These are phyloP conservation scores for Chironomus tentans DNA, from an alignment of 2,888 invertebrate species.

Conservation along the genomic window DNA sequence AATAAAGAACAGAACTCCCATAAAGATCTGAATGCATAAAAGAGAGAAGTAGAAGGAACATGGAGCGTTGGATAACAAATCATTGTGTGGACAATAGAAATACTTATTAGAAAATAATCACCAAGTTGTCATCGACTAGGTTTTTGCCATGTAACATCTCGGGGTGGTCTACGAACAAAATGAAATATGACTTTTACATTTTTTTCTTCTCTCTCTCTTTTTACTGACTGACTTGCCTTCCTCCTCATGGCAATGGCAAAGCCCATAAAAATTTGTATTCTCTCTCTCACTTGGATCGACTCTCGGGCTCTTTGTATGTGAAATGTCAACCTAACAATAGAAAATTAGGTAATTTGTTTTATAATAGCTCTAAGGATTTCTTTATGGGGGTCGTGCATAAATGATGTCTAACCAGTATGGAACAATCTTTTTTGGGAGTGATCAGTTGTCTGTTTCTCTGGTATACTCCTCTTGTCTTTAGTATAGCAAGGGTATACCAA, in stretches of 20 bases:
- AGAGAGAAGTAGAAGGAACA: not conserved
- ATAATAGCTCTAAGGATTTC: not conserved
- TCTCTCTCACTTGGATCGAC: not conserved
- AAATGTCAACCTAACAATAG: constrained; percentile 2
- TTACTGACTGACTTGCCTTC: too few relatives aligned
- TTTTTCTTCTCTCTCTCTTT: not conserved
- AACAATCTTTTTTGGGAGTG: too few relatives aligned
- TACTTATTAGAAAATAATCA: constrained; percentile 27
- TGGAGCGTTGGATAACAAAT: constrained; percentile 26
- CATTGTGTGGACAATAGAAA: constrained; percentile 26
- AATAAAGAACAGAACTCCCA: constrained; percentile 22
- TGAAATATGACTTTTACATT: constrained; percentile 21
- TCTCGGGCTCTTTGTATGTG: not conserved
- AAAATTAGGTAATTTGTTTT: constrained; percentile 8
- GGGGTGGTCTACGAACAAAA: constrained; percentile 15
- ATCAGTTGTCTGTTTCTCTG: too few relatives aligned
- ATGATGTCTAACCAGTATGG: too few relatives aligned
- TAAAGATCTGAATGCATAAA: constrained; percentile 13
- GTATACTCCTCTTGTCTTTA: too few relatives aligned
- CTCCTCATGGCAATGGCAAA: not conserved
- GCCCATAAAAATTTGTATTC: constrained; percentile 2
- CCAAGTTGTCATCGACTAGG: constrained; percentile 24
- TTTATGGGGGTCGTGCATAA: not conserved
- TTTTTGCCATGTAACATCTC: constrained; percentile 20
- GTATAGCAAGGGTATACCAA: too few relatives aligned